These are phyloP conservation scores for Perdita meconis DNA, from an alignment of 2,888 invertebrate genomes.

Conservation along the genomic window DNA sequence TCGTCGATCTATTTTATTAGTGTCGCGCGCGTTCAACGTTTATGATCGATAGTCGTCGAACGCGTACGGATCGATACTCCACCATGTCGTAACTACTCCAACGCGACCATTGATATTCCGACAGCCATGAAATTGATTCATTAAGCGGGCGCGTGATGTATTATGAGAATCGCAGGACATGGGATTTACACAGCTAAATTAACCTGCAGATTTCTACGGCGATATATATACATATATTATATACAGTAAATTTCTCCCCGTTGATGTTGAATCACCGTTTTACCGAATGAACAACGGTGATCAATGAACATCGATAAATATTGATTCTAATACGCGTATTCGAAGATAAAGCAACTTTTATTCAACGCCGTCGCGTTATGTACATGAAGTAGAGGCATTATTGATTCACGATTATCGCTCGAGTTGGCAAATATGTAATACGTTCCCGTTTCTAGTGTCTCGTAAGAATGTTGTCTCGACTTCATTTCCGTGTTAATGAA, in stretches of 20 bases:
- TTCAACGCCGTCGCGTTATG: conserved; percentile 8
- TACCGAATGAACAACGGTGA: conserved; percentile 2
- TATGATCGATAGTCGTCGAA: conserved; percentile 2
- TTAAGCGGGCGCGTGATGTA: conserved; percentile 7
- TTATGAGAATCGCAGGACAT: conserved; percentile 3
- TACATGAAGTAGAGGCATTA: conserved; percentile 9
- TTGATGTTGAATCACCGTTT: conserved; percentile 2
- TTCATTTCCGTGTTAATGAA: conserved; percentile 28
- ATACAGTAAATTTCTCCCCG: conserved; percentile 5
- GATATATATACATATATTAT: neutral
- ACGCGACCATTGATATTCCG: neutral
- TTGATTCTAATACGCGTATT: neutral
- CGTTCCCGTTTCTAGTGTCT: neutral
- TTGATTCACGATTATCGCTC: conserved; percentile 16
- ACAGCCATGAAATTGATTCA: neutral
- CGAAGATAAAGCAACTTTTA: conserved; percentile 13
- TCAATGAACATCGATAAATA: conserved; percentile 15
- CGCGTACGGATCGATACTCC: neutral
- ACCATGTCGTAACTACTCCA: neutral
- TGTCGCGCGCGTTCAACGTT: neutral
- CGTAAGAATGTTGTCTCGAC: neutral
- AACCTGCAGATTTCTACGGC: conserved; percentile 1
- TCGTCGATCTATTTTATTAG: conserved; percentile 16
- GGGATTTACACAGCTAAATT: neutral
- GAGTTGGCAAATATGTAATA: neutral